phyloP scores from a whole-genome alignment of 2,113 vertebrate species.

The Psilopsiagon aymara region DNA sequence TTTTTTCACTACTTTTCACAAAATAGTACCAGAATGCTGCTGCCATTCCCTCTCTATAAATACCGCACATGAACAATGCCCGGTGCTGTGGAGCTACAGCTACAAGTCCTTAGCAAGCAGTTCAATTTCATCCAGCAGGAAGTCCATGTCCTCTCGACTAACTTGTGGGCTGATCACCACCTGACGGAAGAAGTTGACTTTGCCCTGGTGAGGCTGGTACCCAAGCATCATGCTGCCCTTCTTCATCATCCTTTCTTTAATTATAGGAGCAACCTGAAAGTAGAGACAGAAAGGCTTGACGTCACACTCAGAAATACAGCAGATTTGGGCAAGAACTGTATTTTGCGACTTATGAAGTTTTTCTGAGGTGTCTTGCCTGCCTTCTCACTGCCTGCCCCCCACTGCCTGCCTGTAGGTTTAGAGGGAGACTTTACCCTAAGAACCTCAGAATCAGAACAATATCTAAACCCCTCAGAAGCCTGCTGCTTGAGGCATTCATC shows the following conservation, averaged over 20 bases:
- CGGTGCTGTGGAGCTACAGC: slow-evolving; percentile 45
- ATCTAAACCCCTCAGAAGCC: background rate
- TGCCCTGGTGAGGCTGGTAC: slow-evolving; percentile 82
- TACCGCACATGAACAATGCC: background rate
- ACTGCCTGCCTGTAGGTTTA: background rate
- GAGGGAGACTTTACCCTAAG: background rate
- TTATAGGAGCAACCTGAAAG: slow-evolving; percentile 82
- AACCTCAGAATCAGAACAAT: background rate
- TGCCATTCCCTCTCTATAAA: background rate
- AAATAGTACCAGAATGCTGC: slow-evolving; percentile 1
- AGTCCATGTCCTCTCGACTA: slow-evolving; percentile 83
- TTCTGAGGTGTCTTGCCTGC: background rate
- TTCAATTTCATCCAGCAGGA: slow-evolving; percentile 85
- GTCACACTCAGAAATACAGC: background rate
- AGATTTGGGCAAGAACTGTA: background rate
- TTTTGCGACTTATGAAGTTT: background rate
- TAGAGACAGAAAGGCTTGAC: background rate
- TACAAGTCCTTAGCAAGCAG: slow-evolving; percentile 82
- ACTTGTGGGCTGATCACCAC: slow-evolving; percentile 85
- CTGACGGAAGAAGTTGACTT: slow-evolving; percentile 88
- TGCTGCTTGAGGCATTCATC: background rate
- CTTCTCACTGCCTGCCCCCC: background rate
- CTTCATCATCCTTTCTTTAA: slow-evolving; percentile 89
- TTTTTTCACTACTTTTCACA: background rate
- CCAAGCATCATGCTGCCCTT: slow-evolving; percentile 85